Evolutionary conservation across 2,113 vertebrate genomes (phyloP), one percentile per base, ranked within the genome.

Genomic region (Papio anubis): DNA sequence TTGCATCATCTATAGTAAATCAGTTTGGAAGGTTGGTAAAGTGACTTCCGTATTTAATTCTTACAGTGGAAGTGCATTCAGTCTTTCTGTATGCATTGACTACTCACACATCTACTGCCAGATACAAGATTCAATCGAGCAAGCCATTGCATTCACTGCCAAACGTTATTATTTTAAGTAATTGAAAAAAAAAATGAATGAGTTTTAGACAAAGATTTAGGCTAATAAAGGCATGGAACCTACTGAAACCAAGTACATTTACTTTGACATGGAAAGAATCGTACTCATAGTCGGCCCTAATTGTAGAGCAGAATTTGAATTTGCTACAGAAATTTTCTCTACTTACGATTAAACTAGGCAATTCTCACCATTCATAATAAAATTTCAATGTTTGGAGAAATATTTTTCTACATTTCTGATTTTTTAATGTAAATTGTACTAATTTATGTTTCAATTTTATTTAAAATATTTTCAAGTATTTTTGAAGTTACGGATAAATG

Each of bases 11-110:
- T 55, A 38, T 38, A 57, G n/a, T 50, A 94, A 93, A 90, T 95
- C 70, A 94, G 76, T 70, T 80, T 78, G 48, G 17, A 90, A 87
- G 64, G 45, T 30, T 86, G 82, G 91, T 68, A 82, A 88, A 96
- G 48, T 80, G 72, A 97, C 70, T 55, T 10, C 43, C 48, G 8
- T 17, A 1, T 90, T 94, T 92, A 80, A 95, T 95, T 94, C 93
- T 96, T 87, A 72, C 0, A 45, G 23, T n/a, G 52, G 50, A 93
- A 92, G 82, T n/a, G 20, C 6, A 66, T 73, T 83, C 38, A 86
- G 35, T 96, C 80, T 43, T 79, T 86, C 20, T 57, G 38, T 89
- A 17, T 38, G 14, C 21, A 78, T 32, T 73, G 59, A 55, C 43
- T 76, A n/a, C 17, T 57, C 48, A 82, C 8, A 81, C 12, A 14